A percentile compares a stretch with the other conserved stretches of the same genome.
Conservation (phyloP, 2,797 vertebrate species). For the Helarctos malayanus region DNA sequence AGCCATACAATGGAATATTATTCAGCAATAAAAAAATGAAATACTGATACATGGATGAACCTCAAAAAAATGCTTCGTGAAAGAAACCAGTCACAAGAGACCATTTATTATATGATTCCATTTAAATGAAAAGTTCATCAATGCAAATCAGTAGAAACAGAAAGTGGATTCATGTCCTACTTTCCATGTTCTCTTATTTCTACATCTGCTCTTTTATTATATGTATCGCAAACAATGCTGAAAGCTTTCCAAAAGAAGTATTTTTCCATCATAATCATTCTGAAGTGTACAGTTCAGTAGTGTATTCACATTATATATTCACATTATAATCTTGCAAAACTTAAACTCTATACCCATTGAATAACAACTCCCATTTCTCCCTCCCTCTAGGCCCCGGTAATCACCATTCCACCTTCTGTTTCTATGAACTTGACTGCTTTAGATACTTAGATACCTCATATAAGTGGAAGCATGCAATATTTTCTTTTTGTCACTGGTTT, state of each 20-base stretch:
- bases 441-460: background rate
- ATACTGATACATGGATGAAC: background rate
- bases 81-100: constrained; percentile 13
- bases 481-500: background rate
- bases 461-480: background rate
- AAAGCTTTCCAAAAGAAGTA: constrained; percentile 73
- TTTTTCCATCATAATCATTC: background rate
- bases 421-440: background rate
- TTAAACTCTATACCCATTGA: background rate
- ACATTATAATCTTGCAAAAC: background rate
- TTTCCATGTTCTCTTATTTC: constrained; percentile 69
- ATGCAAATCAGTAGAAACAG: background rate
- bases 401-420: background rate
- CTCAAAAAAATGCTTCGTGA: constrained; percentile 35
- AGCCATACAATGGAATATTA: background rate
- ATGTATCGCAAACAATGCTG: constrained; percentile 41
- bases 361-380: background rate
- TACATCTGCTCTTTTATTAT: constrained; percentile 73
- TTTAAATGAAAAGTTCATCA: background rate
- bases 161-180: constrained; percentile 42
- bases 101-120: background rate
- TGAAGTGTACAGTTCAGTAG: background rate
- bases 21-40: constrained; percentile 32
- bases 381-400: background rate
- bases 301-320: background rate